phyloP scores from a whole-genome alignment of 2,797 vertebrate species.

The Pseudopleuronectes americanus region DNA sequence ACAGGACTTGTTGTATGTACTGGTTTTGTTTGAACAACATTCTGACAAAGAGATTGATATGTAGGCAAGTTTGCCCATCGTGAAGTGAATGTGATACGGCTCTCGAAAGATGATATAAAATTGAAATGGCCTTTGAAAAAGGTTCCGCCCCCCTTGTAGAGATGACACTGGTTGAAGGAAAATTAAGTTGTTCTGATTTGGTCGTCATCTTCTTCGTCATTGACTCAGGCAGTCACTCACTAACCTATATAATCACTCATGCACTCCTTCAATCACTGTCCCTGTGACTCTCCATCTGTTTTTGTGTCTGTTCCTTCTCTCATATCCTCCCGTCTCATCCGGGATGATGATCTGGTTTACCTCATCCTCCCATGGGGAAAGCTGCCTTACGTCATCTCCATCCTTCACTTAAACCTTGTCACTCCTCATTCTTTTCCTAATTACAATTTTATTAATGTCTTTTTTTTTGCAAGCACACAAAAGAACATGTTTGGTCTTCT shows the following conservation, averaged over 20 bases:
- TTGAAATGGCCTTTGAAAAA: too few relatives aligned
- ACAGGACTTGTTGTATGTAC: too few relatives aligned
- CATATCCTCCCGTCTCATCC: slow-evolving; percentile 3
- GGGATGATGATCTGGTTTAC: slow-evolving; percentile 14
- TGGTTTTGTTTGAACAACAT: too few relatives aligned
- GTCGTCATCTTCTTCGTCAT: neutral
- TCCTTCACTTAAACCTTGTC: neutral
- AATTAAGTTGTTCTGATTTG: neutral
- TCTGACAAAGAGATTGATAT: too few relatives aligned
- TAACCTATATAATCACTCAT: slow-evolving; percentile 3
- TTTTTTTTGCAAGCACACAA: neutral
- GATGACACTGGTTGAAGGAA: neutral
- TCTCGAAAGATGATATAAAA: too few relatives aligned
- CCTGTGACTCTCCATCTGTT: slow-evolving; percentile 6
- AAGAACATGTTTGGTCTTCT: too few relatives aligned
- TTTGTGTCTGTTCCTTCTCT: neutral
- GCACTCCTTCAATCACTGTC: slow-evolving; percentile 8
- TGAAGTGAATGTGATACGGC: too few relatives aligned
- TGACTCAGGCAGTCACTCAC: neutral
- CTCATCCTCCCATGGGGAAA: slow-evolving; percentile 7
- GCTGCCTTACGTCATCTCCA: slow-evolving; percentile 9
- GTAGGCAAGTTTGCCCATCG: too few relatives aligned
- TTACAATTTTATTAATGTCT: neutral
- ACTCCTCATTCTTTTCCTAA: neutral
- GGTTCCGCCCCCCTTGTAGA: too few relatives aligned